phyloP scores from a whole-genome alignment of 2,888 invertebrate genomes.

The Dolomedes plantarius region DNA sequence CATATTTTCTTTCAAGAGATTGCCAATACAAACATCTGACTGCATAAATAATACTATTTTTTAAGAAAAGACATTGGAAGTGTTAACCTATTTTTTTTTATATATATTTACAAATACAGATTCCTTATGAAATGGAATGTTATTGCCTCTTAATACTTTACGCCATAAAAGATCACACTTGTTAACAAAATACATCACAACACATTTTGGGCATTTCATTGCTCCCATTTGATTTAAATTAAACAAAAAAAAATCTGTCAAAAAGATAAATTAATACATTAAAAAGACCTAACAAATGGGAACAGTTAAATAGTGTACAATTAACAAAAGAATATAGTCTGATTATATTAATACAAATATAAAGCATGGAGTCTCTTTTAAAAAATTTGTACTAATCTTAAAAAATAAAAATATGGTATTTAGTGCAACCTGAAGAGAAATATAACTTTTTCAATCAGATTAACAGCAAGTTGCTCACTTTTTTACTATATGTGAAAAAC shows the following conservation, averaged over 20 bases:
- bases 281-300: too few relatives aligned
- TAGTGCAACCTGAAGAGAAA: too few relatives aligned
- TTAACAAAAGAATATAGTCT: too few relatives aligned
- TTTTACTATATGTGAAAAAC: neutral
- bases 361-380: neutral
- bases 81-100: neutral
- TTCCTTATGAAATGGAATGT: neutral
- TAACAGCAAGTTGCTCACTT: neutral
- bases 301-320: too few relatives aligned
- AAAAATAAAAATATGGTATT: neutral
- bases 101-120: neutral
- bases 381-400: neutral
- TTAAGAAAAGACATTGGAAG: neutral
- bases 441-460: neutral
- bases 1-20: neutral
- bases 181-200: neutral
- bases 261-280: too few relatives aligned
- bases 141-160: conserved; percentile 6
- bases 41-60: neutral
- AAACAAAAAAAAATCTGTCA: too few relatives aligned
- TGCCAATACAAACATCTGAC: neutral
- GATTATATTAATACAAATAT: too few relatives aligned
- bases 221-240: neutral
- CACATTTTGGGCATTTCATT: neutral
- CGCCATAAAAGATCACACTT: neutral